Base-by-base conservation (phyloP, 2,888 invertebrate genomes). In the Cheilosia vernalis region DNA sequence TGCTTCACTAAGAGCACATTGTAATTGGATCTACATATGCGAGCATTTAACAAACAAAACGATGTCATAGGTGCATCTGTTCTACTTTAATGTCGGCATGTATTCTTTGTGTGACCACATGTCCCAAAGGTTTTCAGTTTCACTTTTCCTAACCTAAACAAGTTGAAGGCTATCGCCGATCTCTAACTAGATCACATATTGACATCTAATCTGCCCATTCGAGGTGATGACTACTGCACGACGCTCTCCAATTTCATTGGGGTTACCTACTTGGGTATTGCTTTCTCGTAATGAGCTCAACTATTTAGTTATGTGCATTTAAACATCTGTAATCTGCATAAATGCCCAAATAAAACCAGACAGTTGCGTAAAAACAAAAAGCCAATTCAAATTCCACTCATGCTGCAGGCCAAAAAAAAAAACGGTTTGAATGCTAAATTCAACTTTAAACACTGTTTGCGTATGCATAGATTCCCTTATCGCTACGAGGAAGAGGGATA, bases 121-220 rank as follows among this genome's bases (percentile, higher is more conserved):
- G 15, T 80, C 73, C 47, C 73, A 73, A 47, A 80, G 70, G 77
- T 82, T 66, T 82, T 49, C 19, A 64, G 47, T 82, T 82, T 66
- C 82, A 81, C 70, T 81, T 76, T 76, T 33, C 21, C 15, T 40
- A 58, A 56, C 49, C 74, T 4, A 66, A 72, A 72, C 82, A 82
- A 82, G 82, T 82, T 82, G 82, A 82, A 77, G 82, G 80, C 37
- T 47, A 37, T n/a, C 30, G 1, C 13, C 4, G 27, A 37, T 47
- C 70, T 58, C 13, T 49, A 55, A 73, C 40, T 80, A 55, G 80
- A 80, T 13, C 37, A 73, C 53, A 53, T 49, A 67, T 37, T 40
- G 80, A 63, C 66, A 80, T 30, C 24, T 61, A 80, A 80, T 60
- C 51, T 55, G 47, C 4, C 53, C 47, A 67, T 73, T 67, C 80